phyloP scores from a whole-genome alignment of 2,888 invertebrate species.

The Rhingia campestris region DNA sequence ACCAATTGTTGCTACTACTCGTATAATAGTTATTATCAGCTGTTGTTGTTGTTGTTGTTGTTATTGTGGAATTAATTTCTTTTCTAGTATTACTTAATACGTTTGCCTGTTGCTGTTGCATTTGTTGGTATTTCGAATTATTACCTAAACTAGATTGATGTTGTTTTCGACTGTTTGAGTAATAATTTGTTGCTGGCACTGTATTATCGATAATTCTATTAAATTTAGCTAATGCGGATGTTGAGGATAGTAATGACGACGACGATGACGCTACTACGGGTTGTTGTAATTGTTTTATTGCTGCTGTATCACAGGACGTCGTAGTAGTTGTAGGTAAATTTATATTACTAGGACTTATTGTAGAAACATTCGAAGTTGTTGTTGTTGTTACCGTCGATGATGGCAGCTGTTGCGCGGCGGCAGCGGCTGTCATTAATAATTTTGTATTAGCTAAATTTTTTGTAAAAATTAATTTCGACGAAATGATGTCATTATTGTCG shows the following conservation, averaged over 20 bases:
- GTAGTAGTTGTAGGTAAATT: slow-evolving; percentile 76
- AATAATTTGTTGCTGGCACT: slow-evolving; percentile 78
- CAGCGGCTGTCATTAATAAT: slow-evolving; percentile 76
- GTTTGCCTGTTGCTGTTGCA: slow-evolving; percentile 68
- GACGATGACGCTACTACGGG: slow-evolving; percentile 61
- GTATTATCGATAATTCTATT: slow-evolving; percentile 82
- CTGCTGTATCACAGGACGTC: slow-evolving; percentile 76
- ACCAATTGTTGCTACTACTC: slow-evolving; percentile 64
- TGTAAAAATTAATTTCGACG: slow-evolving; percentile 83
- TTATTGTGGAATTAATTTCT: slow-evolving; percentile 72
- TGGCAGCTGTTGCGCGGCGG: slow-evolving; percentile 74
- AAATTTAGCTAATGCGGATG: slow-evolving; percentile 83
- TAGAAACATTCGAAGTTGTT: slow-evolving; percentile 70
- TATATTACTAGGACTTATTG: slow-evolving; percentile 74
- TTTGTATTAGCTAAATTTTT: slow-evolving; percentile 83
- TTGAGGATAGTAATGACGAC: slow-evolving; percentile 77
- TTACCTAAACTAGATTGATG: slow-evolving; percentile 45
- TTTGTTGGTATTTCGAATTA: slow-evolving; percentile 70
- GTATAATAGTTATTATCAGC: slow-evolving; percentile 75
- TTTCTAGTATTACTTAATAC: slow-evolving; percentile 68
- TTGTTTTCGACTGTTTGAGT: slow-evolving; percentile 67
- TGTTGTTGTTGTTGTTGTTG: slow-evolving; percentile 72
- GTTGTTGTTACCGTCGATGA: slow-evolving; percentile 77
- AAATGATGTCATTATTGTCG: slow-evolving; percentile 83
- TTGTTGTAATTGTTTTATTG: slow-evolving; percentile 54